A percentile compares a stretch with the other conserved stretches of the same genome.
phyloP scores from a whole-genome alignment of 2,888 invertebrate species.

The Cheilosia soror region DNA sequence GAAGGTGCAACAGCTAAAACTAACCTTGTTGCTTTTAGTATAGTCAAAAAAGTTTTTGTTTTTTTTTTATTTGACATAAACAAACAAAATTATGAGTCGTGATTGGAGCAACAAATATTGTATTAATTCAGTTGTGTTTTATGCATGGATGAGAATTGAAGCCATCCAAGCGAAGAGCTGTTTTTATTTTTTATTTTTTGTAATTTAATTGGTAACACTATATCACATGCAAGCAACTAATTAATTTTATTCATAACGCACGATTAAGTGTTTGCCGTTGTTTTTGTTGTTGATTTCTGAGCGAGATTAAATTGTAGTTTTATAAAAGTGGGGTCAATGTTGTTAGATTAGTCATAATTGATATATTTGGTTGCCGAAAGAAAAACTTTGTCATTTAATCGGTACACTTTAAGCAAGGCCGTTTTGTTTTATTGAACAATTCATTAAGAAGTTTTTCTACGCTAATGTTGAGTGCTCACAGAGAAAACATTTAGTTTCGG shows the following conservation, averaged over 20 bases:
- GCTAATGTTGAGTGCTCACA: neutral
- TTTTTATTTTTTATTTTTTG: neutral
- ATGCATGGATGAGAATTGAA: constrained; percentile 43
- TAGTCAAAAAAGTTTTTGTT: constrained; percentile 3
- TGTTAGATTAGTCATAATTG: constrained; percentile 8
- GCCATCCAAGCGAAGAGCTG: constrained; percentile 23
- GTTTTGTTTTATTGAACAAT: too few species aligned
- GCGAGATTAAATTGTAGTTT: neutral
- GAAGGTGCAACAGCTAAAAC: constrained; percentile 33
- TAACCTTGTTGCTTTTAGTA: constrained; percentile 46
- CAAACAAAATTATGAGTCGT: constrained; percentile 30
- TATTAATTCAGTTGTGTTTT: constrained; percentile 22
- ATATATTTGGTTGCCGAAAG: neutral
- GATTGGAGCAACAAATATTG: neutral
- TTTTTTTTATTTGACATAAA: constrained; percentile 6
- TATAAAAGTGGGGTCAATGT: constrained; percentile 1
- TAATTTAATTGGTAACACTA: constrained; percentile 14
- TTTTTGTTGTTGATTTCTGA: constrained; percentile 20
- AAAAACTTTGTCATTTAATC: neutral
- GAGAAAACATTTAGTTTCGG: too few species aligned
- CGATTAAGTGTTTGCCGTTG: neutral
- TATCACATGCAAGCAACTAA: constrained; percentile 30
- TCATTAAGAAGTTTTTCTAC: neutral
- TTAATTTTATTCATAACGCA: constrained; percentile 30
- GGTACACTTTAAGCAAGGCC: too few species aligned